Evolutionary conservation across 2,888 invertebrate species (phyloP).

Genomic region (Strigamia transsilvanica): DNA sequence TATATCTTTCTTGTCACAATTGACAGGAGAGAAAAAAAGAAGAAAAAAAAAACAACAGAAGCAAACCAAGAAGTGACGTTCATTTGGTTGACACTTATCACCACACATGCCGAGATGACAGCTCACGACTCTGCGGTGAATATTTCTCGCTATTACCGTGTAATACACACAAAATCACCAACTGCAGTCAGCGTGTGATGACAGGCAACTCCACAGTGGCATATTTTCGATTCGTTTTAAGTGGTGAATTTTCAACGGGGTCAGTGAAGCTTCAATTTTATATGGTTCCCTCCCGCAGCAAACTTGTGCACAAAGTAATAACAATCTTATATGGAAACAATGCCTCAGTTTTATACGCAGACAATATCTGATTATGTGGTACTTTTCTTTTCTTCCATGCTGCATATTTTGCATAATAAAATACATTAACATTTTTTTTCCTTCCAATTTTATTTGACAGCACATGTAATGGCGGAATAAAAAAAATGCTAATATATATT

Average conservation of each 20-base stretch:
- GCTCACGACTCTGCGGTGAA: not conserved
- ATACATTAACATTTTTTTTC: too few species aligned
- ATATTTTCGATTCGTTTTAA: not conserved
- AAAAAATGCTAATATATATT: too few species aligned
- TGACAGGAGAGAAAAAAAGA: not conserved
- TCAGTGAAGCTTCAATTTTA: not conserved
- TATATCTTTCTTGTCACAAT: not conserved
- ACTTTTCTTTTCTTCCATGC: not conserved
- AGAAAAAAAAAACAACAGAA: not conserved
- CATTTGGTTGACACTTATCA: conserved; percentile 10
- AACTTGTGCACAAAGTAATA: not conserved
- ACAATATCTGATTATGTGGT: not conserved
- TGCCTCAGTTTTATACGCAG: not conserved
- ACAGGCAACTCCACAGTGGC: not conserved
- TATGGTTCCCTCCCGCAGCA: not conserved
- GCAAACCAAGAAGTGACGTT: not conserved
- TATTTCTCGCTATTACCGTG: not conserved
- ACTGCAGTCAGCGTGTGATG: not conserved
- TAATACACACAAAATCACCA: not conserved
- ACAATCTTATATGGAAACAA: not conserved
- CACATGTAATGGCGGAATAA: too few species aligned
- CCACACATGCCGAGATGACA: not conserved
- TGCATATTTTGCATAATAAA: too few species aligned
- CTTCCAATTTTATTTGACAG: too few species aligned
- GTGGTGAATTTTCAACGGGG: not conserved